Percentiles rank a stretch among this genome's conserved stretches.
phyloP scores from a whole-genome alignment of 53 echinoderm and acorn worm genomes.

The Zoroaster sp. region DNA sequence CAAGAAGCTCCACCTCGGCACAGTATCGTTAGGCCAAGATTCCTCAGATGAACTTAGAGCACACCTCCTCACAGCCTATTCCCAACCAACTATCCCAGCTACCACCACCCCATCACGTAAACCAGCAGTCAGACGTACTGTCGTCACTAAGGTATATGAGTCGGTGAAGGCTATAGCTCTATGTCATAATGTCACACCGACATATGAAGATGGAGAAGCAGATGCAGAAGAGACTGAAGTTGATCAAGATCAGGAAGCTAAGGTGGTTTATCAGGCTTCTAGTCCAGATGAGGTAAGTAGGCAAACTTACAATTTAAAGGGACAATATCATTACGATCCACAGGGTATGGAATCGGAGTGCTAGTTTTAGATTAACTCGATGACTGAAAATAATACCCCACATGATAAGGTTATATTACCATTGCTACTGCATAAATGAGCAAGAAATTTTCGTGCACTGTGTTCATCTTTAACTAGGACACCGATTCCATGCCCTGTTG shows the following conservation, averaged over 20 bases:
- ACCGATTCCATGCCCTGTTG: too few relatives aligned
- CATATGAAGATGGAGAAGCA: constrained; percentile 78
- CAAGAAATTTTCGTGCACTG: too few relatives aligned
- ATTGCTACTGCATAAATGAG: too few relatives aligned
- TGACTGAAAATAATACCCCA: too few relatives aligned
- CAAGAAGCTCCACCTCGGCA: constrained; percentile 96
- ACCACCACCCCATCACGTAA: constrained; percentile 73
- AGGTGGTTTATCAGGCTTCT: constrained; percentile 90
- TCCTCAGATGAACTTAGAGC: constrained; percentile 78
- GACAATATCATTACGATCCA: too few relatives aligned
- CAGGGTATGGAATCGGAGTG: too few relatives aligned
- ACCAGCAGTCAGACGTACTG: constrained; percentile 83
- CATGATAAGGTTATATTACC: too few relatives aligned
- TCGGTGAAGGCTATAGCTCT: constrained; percentile 93
- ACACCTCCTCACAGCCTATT: constrained; percentile 83
- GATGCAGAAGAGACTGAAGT: constrained; percentile 58
- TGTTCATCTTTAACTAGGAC: too few relatives aligned
- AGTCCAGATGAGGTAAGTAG: constrained; percentile 95
- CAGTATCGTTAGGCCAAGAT: constrained; percentile 87
- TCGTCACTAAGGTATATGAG: constrained; percentile 87
- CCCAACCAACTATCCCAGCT: constrained; percentile 52
- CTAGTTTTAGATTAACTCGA: too few relatives aligned
- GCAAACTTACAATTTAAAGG: too few relatives aligned
- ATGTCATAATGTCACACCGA: constrained; percentile 97
- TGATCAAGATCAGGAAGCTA: constrained; percentile 56